Base-by-base conservation (phyloP, 1,140 invertebrate genomes). In the Drosophila mojavensis region DNA sequence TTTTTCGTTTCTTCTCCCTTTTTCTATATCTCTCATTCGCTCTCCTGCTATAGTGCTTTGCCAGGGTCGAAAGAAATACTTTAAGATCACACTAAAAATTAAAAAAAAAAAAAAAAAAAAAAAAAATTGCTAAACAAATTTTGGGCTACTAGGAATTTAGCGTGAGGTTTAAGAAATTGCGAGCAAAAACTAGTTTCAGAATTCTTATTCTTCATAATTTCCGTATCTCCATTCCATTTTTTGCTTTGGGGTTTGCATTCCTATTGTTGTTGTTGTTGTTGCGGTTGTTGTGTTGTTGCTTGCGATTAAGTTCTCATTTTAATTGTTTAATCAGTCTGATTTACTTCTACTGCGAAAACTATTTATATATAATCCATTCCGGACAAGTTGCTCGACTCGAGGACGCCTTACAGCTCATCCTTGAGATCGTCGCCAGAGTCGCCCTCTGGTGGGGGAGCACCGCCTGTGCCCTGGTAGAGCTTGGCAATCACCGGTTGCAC, bases 401-500 rank as follows among this genome's bases (percentile, higher is more conserved):
- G 56, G 39, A 30, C 50, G 66, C 66, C 72, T 97, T 97, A 98
- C 94, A 97, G 94, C 92, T 98, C 97, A 92, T 98, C 97, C 91
- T 97, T 97, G 83, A 97, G 94, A 91, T 97, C 96, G 89, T 97
- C 96, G 33, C 75, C 77, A 15, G 96, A 95, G 5, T 92, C 94
- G 41, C 92, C 95, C 73, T 90, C 94, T 7, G 94, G 93, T 20
- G 96, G 95, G 60, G 95, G 95, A n/a, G 95, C 94, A 56, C 95
- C 96, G 15, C 83, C 84, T 24, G 95, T 94, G 48, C 96, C 96
- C 92, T 98, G 97, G 93, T 99, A 99, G 54, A 99, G 93, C 94
- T 99, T 99, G 17, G 97, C 96, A 90, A 99, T 98, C 90, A 99
- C 99, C 9, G 99, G 99, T 91, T 99, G 97, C 5, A 99, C 98